Conservation (phyloP, 2,797 vertebrate species). For the Scolopax bukidnonensis region DNA sequence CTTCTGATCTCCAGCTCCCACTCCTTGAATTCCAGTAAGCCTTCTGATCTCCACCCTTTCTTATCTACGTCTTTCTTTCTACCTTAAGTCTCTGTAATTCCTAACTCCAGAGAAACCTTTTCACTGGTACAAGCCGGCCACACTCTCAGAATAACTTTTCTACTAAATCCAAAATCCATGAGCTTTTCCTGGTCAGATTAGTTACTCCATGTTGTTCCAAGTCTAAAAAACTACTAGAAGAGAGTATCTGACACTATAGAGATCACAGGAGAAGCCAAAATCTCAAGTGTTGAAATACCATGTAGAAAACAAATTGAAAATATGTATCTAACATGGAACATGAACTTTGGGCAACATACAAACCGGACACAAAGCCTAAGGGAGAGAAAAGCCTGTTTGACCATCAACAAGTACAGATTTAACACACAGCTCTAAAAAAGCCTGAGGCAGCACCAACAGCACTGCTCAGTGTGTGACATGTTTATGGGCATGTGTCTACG, state of each 20-base stretch:
- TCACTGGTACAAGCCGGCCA: background rate
- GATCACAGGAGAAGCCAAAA: background rate
- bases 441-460: background rate
- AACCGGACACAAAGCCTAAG: background rate
- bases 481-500: background rate
- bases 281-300: background rate
- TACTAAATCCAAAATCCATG: background rate
- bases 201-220: background rate
- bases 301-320: background rate
- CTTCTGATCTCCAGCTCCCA: background rate
- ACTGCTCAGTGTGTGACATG: background rate
- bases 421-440: background rate
- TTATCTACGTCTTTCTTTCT: constrained; percentile 21
- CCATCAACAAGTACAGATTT: background rate
- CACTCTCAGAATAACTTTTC: background rate
- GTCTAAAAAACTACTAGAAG: background rate
- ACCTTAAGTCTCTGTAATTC: background rate
- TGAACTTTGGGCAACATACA: background rate
- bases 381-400: background rate
- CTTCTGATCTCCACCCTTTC: background rate
- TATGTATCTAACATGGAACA: background rate
- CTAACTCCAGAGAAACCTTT: background rate
- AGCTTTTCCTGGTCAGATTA: background rate
- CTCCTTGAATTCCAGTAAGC: background rate
- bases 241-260: background rate